Percentiles rank a stretch among this genome's conserved stretches.
Evolutionary conservation across 2,888 invertebrate species (phyloP).

Genomic region (Trachelus iudaicus): DNA sequence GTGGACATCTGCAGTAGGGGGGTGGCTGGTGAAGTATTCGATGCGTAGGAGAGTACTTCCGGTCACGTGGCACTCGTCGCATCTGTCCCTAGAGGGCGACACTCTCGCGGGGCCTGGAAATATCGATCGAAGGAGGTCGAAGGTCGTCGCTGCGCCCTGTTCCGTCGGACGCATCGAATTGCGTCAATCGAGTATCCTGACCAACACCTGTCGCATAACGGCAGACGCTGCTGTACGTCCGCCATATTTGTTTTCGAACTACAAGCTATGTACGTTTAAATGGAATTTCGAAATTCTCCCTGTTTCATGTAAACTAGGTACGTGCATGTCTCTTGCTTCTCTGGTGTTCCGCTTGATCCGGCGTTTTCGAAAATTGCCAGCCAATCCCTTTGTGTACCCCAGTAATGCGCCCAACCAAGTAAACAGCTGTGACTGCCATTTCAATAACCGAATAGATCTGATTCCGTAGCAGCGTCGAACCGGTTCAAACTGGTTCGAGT

Average conservation of each 20-base stretch:
- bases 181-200: not conserved
- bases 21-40: not conserved
- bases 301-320: not conserved
- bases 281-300: not conserved
- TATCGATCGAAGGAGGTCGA: not conserved
- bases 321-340: constrained; percentile 6
- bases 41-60: constrained; percentile 1
- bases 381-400: constrained; percentile 39
- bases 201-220: not conserved
- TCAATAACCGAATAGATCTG: constrained; percentile 48
- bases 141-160: not conserved
- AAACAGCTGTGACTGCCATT: constrained; percentile 56
- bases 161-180: not conserved
- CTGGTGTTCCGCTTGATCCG: constrained; percentile 7
- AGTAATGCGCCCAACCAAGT: constrained; percentile 16
- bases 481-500: not conserved
- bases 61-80: not conserved
- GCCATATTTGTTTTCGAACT: not conserved
- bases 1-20: not conserved
- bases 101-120: not conserved
- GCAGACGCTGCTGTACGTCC: not conserved
- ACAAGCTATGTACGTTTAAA: not conserved
- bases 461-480: constrained; percentile 31
- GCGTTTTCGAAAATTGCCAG: constrained; percentile 36
- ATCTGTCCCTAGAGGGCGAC: not conserved